phyloP scores from a whole-genome alignment of 2,797 vertebrate genomes.

The Acridotheres tristis region DNA sequence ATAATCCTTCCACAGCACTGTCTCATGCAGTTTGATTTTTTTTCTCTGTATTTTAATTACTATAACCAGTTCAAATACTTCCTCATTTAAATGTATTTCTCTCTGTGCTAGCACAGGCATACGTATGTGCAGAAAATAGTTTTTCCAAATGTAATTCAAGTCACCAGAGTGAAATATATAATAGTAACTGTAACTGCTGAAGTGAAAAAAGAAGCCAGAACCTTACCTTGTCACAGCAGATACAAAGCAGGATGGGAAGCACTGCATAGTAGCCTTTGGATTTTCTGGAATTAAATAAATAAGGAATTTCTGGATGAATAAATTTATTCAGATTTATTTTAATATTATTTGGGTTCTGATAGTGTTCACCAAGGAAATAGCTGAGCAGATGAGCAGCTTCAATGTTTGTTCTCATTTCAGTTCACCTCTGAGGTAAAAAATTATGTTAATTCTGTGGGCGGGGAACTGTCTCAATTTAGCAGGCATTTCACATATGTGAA shows the following conservation, averaged over 20 bases:
- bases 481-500: neutral
- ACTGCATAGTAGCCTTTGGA: neutral
- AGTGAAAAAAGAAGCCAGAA: neutral
- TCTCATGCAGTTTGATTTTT: slow-evolving; percentile 17
- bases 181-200: neutral
- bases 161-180: slow-evolving; percentile 3
- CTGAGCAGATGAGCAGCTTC: neutral
- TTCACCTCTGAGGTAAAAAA: neutral
- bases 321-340: neutral
- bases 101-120: neutral
- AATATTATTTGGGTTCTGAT: neutral
- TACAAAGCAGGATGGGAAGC: neutral
- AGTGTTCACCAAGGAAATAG: neutral
- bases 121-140: slow-evolving; percentile 1
- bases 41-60: slow-evolving; percentile 46
- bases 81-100: slow-evolving; percentile 42
- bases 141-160: slow-evolving; percentile 24
- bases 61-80: slow-evolving; percentile 21
- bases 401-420: neutral
- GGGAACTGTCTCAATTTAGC: neutral
- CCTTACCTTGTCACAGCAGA: neutral
- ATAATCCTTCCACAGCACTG: neutral
- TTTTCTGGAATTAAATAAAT: neutral
- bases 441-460: neutral
- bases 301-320: neutral